Evolutionary conservation across 2,797 vertebrate species (phyloP), one percentile per base, ranked within the genome.

Genomic region (Tachyglossus aculeatus): DNA sequence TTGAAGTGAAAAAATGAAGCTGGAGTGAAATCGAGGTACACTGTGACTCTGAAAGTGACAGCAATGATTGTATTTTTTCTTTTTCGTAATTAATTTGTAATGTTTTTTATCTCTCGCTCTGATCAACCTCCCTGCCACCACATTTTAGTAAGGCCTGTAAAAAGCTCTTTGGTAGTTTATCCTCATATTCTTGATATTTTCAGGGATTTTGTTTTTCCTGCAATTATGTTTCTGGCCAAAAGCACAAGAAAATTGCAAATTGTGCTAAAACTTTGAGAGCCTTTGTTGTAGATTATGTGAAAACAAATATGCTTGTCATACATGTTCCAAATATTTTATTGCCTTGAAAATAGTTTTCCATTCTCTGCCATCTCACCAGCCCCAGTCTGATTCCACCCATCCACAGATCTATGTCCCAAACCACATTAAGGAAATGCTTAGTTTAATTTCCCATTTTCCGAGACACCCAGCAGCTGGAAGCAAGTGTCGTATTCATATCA

Each of bases 211-310:
- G 7, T 51, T 18, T 32, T 32, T 45, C 50, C 32, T 32, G 18
- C 50, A 65, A 79, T 19, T 33, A 31, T 32, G 0, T 9, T 73
- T 15, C 43, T 4, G 62, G 53, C 31, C 1, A 15, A 15, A 47
- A 60, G 21, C 15, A 27, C 21, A 76, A 58, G 64, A 62, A 27
- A 60, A 65, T 60, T 25, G 21, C 65, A 68, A 47, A 50, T 40
- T 9, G 4, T 21, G 45, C n/a, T 48, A 32, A 82, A 79, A 79
- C 66, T 29, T 32, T 48, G 33, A 57, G 6, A 52, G 1, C 19
- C 62, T 75, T 59, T 63, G 41, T 43, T 36, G 57, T 0, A 12
- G 54, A 33, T 61, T 55, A 9, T 5, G 21, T 25, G 50, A 75
- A 78, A 9, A 27, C 50, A 9, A 22, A 56, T 29, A 18, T 62